phyloP scores from a whole-genome alignment of 35 echinoderm and acorn worm species.

The Acanthaster planci region DNA sequence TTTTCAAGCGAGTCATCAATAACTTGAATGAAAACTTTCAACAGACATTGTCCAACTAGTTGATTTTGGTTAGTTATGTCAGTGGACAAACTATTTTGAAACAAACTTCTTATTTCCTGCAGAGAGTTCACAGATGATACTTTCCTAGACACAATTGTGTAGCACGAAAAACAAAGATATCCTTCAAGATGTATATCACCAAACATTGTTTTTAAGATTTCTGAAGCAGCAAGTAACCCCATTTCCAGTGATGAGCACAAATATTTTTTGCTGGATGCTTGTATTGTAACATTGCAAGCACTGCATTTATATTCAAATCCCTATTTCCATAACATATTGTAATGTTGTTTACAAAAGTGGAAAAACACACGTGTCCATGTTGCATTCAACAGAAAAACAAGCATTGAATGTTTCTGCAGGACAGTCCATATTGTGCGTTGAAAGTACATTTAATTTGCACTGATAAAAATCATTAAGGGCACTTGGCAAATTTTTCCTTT shows the following conservation, averaged over 20 bases:
- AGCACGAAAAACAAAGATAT: not conserved
- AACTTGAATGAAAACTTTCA: not conserved
- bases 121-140: not conserved
- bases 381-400: slow-evolving; percentile 5
- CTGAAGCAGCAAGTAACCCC: not conserved
- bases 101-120: not conserved
- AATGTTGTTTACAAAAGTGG: slow-evolving; percentile 20
- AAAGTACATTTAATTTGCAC: not conserved
- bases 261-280: not conserved
- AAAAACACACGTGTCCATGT: not conserved
- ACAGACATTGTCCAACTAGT: not conserved
- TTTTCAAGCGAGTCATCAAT: not conserved
- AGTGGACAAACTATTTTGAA: not conserved
- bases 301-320: not conserved
- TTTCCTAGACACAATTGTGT: not conserved
- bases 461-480: not conserved
- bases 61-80: not conserved
- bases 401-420: not conserved
- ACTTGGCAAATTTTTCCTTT: not conserved
- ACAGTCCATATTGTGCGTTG: not conserved
- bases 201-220: not conserved
- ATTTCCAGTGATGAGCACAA: not conserved
- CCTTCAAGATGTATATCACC: not conserved
- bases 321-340: not conserved
- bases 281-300: not conserved